Evolutionary conservation across 2,888 invertebrate species (phyloP).

Genomic region (Bombylius major): DNA sequence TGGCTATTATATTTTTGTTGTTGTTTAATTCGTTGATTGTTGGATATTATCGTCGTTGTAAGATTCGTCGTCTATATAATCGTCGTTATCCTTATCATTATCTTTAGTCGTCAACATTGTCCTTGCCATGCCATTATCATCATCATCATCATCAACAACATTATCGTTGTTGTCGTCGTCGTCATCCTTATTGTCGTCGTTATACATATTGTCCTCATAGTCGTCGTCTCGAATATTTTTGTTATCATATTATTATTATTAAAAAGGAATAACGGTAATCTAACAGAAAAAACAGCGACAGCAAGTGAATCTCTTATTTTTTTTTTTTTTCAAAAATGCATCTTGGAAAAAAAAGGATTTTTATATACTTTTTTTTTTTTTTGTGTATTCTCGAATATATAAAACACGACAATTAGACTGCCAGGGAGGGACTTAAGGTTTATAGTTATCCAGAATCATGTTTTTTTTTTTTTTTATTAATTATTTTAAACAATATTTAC

Average conservation of each 20-base stretch:
- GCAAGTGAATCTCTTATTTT: no score
- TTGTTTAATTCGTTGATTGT: background rate
- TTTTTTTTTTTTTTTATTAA: background rate
- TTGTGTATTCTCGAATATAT: no score
- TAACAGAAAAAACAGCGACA: no score
- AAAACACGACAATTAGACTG: background rate
- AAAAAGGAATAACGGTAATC: no score
- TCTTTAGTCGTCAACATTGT: background rate
- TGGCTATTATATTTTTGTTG: slow-evolving; percentile 1
- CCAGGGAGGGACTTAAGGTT: background rate
- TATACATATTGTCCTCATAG: background rate
- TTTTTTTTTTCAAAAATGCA: no score
- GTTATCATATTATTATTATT: background rate
- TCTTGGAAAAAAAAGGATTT: background rate
- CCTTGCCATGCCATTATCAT: background rate
- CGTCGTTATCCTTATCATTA: background rate
- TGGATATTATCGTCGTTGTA: background rate
- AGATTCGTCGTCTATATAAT: no score
- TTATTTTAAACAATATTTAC: slow-evolving; percentile 11
- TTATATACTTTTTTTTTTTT: no score
- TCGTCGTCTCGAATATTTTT: background rate
- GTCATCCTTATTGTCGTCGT: background rate
- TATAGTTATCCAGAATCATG: background rate
- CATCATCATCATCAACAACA: background rate
- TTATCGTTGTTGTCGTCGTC: background rate